Evolutionary conservation across 2,113 vertebrate genomes (phyloP).

Genomic region (Tragelaphus buxtoni): DNA sequence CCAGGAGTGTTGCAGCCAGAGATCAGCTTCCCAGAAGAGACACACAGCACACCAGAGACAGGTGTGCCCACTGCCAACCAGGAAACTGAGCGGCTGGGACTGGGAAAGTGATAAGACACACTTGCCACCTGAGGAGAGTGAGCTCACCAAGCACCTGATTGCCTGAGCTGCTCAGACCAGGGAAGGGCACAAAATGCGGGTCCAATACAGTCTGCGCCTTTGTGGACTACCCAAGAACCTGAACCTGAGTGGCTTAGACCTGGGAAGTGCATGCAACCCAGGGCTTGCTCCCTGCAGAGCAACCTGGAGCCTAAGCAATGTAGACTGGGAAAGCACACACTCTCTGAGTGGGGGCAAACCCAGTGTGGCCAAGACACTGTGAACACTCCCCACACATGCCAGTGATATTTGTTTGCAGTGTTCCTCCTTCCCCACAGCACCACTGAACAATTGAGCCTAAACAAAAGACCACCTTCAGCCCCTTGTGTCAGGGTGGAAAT

Average conservation of each 20-base stretch:
- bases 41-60: background rate
- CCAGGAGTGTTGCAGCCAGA: background rate
- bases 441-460: background rate
- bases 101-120: background rate
- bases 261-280: background rate
- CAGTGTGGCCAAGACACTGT: background rate
- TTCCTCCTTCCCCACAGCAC: background rate
- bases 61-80: background rate
- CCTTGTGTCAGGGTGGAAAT: background rate
- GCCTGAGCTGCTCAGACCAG: background rate
- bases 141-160: background rate
- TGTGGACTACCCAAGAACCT: background rate
- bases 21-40: background rate
- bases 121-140: background rate
- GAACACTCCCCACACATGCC: background rate
- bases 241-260: background rate
- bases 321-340: background rate
- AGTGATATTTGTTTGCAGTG: background rate
- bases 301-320: background rate
- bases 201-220: fast-evolving
- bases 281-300: background rate
- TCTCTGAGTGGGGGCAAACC: background rate
- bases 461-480: background rate
- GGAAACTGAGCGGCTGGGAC: background rate
- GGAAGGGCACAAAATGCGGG: background rate